These are phyloP conservation scores for Eutolmus rufibarbis DNA, from an alignment of 2,888 invertebrate genomes.

Conservation along the genomic window DNA sequence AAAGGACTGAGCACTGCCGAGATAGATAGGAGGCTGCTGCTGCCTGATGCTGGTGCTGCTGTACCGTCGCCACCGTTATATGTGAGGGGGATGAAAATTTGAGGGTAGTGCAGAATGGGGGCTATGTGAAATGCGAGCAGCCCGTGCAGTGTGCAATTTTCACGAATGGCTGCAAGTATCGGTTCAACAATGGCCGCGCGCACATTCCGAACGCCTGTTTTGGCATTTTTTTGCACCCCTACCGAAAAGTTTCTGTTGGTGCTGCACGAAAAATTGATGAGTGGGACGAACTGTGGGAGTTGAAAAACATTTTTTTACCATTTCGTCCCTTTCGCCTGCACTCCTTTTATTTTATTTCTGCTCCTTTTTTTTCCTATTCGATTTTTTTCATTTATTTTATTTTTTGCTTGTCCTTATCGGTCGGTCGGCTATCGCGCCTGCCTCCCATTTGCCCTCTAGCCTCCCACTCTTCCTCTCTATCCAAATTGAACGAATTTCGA, in stretches of 20 bases:
- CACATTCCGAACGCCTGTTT: conserved; percentile 33
- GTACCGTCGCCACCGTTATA: neutral
- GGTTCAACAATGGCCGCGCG: conserved; percentile 43
- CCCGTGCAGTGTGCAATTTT: conserved; percentile 35
- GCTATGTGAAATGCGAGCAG: conserved; percentile 23
- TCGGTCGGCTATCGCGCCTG: neutral
- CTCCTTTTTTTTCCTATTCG: neutral
- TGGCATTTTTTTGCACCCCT: neutral
- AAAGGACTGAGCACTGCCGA: conserved; percentile 7
- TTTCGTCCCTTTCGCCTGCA: neutral
- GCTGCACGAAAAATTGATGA: conserved; percentile 42
- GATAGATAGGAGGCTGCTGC: conserved; percentile 32
- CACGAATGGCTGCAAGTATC: conserved; percentile 41
- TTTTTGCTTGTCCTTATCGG: neutral
- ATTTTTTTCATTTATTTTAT: neutral
- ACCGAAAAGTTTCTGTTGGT: neutral
- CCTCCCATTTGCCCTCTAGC: neutral
- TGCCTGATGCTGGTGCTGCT: neutral
- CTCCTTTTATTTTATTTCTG: neutral
- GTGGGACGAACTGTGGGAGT: conserved; percentile 42
- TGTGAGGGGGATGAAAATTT: conserved; percentile 21
- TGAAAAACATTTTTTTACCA: neutral
- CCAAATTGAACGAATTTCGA: neutral
- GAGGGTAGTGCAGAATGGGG: neutral
- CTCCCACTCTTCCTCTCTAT: neutral